Percentiles rank a stretch among this genome's conserved stretches.
These are phyloP conservation scores for Manis crassicaudata DNA, from an alignment of 2,797 vertebrate species.

Conservation along the genomic window DNA sequence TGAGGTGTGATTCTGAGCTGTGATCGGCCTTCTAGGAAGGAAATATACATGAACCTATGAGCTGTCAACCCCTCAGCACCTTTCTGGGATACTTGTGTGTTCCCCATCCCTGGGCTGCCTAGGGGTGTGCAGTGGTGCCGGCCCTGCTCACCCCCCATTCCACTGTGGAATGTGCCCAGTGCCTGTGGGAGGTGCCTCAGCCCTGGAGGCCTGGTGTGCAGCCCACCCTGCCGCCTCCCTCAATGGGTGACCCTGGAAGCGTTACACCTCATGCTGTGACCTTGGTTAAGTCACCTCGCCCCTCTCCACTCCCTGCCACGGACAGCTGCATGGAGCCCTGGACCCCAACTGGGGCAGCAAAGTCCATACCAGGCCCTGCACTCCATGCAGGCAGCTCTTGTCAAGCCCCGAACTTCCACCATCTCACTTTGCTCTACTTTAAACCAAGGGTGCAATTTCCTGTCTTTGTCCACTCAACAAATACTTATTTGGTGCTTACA, in stretches of 20 bases:
- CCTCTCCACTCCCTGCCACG: background rate
- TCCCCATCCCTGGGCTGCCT: background rate
- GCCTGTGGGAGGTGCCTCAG: accelerated
- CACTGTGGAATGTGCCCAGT: accelerated
- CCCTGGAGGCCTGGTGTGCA: background rate
- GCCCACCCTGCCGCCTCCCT: background rate
- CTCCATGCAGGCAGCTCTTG: accelerated
- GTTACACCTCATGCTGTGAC: accelerated
- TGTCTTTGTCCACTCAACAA: background rate
- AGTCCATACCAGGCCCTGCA: background rate
- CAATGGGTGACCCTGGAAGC: background rate
- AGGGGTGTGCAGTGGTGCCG: accelerated
- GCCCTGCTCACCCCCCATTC: background rate
- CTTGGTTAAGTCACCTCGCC: background rate
- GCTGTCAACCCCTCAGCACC: accelerated
- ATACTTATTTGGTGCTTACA: accelerated
- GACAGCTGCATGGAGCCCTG: background rate
- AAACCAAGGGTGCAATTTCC: background rate
- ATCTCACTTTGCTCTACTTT: background rate
- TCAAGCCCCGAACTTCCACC: background rate
- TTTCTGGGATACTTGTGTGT: background rate
- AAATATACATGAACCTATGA: background rate
- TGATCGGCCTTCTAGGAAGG: background rate
- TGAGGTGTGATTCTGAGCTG: background rate
- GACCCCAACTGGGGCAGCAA: accelerated